A percentile compares a stretch with the other conserved stretches of the same genome.
Conservation (phyloP, 2,888 invertebrate species). For the Anaspis maculata region DNA sequence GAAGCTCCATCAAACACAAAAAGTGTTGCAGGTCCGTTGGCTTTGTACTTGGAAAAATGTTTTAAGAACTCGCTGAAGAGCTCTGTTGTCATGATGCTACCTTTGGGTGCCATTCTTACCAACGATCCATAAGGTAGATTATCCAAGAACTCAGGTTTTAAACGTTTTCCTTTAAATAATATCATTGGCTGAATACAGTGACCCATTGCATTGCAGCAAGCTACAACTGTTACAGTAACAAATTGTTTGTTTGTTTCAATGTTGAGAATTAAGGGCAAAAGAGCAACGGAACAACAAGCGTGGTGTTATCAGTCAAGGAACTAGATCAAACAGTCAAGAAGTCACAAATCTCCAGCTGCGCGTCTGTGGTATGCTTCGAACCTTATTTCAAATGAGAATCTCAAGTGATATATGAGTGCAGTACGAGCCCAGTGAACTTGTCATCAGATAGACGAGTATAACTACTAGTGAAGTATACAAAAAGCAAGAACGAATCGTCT, state of each 20-base stretch:
- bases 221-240: constrained; percentile 28
- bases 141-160: constrained; percentile 16
- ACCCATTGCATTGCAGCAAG: constrained; percentile 26
- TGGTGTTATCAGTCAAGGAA: too few species aligned
- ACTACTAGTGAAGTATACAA: too few species aligned
- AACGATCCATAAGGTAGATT: constrained; percentile 17
- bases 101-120: constrained; percentile 20
- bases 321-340: too few species aligned
- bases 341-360: too few species aligned
- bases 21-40: constrained; percentile 10
- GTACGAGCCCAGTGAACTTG: too few species aligned
- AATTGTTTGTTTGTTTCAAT: constrained; percentile 30
- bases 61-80: constrained; percentile 14
- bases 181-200: constrained; percentile 24
- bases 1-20: constrained; percentile 26
- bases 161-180: constrained; percentile 18
- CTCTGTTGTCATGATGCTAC: constrained; percentile 18
- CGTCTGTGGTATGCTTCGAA: too few species aligned
- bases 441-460: too few species aligned
- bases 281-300: too few species aligned
- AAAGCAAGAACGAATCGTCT: too few species aligned
- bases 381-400: too few species aligned
- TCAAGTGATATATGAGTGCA: too few species aligned
- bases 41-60: constrained; percentile 17
- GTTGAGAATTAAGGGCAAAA: too few species aligned